Evolutionary conservation across 2,888 invertebrate species (phyloP).

Genomic region (Diarsia rubi): DNA sequence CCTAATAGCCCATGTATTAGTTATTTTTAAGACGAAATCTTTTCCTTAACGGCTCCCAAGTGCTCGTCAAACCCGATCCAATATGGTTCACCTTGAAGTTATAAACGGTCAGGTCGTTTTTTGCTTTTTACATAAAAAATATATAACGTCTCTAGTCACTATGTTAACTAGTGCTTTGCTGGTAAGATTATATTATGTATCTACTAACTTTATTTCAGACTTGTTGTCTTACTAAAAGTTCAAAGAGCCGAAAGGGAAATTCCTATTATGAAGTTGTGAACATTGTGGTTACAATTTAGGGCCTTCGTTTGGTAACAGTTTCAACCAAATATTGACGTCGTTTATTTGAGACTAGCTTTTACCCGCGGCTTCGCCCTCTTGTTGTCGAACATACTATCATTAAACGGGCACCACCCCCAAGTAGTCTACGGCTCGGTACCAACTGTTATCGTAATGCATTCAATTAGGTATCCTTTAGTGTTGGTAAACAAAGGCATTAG

Average conservation of each 20-base stretch:
- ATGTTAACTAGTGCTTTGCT: conserved; percentile 3
- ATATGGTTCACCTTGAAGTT: conserved; percentile 64
- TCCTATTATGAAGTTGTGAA: conserved; percentile 1
- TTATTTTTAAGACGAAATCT: conserved; percentile 28
- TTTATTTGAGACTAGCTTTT: neutral
- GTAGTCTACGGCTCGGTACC: no score
- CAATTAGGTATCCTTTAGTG: no score
- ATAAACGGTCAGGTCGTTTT: conserved; percentile 50
- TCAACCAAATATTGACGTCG: neutral
- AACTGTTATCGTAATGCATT: no score
- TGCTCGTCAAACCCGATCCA: conserved; percentile 52
- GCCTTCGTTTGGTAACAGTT: neutral
- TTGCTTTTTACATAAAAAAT: conserved; percentile 29
- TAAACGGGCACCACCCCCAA: no score
- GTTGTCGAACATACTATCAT: no score
- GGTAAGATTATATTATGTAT: neutral
- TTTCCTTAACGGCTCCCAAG: conserved; percentile 23
- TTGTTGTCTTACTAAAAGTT: conserved; percentile 23
- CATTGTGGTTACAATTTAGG: neutral
- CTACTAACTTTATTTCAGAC: conserved; percentile 5
- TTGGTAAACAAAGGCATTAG: no score
- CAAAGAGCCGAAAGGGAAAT: conserved; percentile 3
- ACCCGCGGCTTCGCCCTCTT: no score
- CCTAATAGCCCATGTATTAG: neutral
- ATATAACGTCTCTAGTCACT: conserved; percentile 12